Percentiles rank a stretch among this genome's conserved stretches.
Conservation (phyloP, 2,797 vertebrate genomes). For the Pipistrellus pygmaeus region DNA sequence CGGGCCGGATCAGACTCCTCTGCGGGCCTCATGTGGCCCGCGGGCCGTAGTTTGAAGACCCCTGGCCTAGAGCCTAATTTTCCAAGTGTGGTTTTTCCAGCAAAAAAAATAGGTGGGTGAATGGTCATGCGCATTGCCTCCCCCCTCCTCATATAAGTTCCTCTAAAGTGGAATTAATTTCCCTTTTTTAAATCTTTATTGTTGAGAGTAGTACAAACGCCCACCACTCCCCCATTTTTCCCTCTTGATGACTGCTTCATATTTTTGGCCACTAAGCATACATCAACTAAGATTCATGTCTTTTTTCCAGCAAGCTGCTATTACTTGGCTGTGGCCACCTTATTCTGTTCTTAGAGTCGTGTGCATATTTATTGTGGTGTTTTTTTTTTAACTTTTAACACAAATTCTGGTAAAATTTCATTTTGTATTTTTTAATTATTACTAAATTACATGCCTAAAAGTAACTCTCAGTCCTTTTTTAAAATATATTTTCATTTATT, state of each 20-base stretch:
- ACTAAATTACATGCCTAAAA: slow-evolving; percentile 35
- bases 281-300: neutral
- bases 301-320: neutral
- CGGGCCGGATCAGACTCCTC: no score
- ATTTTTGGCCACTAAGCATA: neutral
- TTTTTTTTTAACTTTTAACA: slow-evolving; percentile 20
- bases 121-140: neutral
- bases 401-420: slow-evolving; percentile 41
- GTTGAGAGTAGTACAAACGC: neutral
- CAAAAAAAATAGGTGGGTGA: slow-evolving; percentile 1
- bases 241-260: neutral
- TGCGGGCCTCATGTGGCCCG: no score
- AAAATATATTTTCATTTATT: neutral
- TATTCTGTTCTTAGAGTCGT: slow-evolving; percentile 16
- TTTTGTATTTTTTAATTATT: slow-evolving; percentile 33
- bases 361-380: neutral
- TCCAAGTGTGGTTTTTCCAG: slow-evolving; percentile 36
- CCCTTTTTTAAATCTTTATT: neutral
- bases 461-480: neutral
- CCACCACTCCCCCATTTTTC: neutral
- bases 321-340: neutral
- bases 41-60: no score
- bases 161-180: slow-evolving; percentile 51
- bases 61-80: slow-evolving; percentile 19
- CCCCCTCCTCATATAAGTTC: neutral